These are phyloP conservation scores for Lanius collurio DNA, from an alignment of 2,113 vertebrate species.

Conservation along the genomic window DNA sequence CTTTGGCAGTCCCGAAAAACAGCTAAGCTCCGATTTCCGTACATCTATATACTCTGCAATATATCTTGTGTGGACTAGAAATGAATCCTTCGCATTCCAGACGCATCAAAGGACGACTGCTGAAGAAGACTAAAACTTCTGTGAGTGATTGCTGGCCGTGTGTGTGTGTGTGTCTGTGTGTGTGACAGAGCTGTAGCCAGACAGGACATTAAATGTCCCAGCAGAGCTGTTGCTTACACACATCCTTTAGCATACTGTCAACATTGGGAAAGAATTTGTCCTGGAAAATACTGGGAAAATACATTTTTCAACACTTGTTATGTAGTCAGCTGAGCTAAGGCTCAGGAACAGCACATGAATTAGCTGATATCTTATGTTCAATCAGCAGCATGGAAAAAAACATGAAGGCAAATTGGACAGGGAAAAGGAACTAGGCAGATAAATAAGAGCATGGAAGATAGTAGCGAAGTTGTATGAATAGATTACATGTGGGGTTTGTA, in stretches of 20 bases:
- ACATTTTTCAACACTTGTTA: neutral
- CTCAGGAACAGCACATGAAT: neutral
- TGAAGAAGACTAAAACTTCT: slow-evolving; percentile 57
- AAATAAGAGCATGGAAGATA: neutral
- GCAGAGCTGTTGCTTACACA: slow-evolving; percentile 34
- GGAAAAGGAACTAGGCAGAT: neutral
- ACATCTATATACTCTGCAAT: slow-evolving; percentile 59
- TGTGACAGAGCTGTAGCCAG: slow-evolving; percentile 27
- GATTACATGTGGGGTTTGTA: neutral
- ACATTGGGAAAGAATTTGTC: neutral
- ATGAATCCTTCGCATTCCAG: slow-evolving; percentile 45
- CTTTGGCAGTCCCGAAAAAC: slow-evolving; percentile 50
- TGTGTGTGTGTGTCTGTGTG: neutral
- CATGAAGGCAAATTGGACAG: neutral
- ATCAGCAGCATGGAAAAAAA: neutral
- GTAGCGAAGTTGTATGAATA: neutral
- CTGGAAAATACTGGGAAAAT: slow-evolving; percentile 6
- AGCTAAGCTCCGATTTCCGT: slow-evolving; percentile 61
- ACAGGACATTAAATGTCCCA: slow-evolving; percentile 32
- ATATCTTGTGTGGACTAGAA: slow-evolving; percentile 58
- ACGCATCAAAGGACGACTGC: slow-evolving; percentile 51
- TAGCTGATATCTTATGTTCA: neutral
- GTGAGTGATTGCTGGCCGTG: neutral
- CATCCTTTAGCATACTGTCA: slow-evolving; percentile 31
- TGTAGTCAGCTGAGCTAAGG: neutral